phyloP scores from a whole-genome alignment of 2,113 vertebrate species.

The Pterophyllum scalare region DNA sequence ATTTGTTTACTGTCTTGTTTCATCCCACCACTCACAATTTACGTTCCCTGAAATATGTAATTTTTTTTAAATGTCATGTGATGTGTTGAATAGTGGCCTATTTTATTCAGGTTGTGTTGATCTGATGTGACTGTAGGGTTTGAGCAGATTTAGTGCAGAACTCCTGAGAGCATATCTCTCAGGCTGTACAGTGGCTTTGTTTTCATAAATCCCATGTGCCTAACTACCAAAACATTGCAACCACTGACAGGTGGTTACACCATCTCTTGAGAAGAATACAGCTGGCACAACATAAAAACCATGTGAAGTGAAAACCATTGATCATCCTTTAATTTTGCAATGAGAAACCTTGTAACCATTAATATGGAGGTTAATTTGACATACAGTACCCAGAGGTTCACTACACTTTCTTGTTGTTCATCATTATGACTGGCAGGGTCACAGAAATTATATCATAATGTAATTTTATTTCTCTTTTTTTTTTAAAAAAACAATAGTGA shows the following conservation, averaged over 20 bases:
- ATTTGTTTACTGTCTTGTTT: neutral
- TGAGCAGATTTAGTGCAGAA: neutral
- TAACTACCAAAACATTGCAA: neutral
- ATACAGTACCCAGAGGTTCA: slow-evolving; percentile 1
- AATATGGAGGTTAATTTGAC: slow-evolving; percentile 8
- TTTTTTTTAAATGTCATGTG: neutral
- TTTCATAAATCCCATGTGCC: neutral
- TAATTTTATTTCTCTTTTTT: slow-evolving; percentile 1
- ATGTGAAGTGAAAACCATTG: slow-evolving; percentile 3
- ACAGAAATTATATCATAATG: neutral
- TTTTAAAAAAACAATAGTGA: neutral
- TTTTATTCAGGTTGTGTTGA: slow-evolving; percentile 9
- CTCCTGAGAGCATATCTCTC: neutral
- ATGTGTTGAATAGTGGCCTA: neutral
- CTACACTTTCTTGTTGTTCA: neutral
- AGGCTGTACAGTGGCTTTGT: neutral
- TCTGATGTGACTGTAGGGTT: neutral
- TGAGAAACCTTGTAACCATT: neutral
- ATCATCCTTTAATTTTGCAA: slow-evolving; percentile 6
- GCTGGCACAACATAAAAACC: neutral
- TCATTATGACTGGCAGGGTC: neutral
- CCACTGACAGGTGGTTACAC: slow-evolving; percentile 4
- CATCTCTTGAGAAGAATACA: slow-evolving; percentile 6
- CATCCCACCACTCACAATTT: neutral
- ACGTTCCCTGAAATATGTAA: neutral